These are phyloP conservation scores for Prosapia bicincta DNA, from an alignment of 2,888 invertebrate species.

Conservation along the genomic window DNA sequence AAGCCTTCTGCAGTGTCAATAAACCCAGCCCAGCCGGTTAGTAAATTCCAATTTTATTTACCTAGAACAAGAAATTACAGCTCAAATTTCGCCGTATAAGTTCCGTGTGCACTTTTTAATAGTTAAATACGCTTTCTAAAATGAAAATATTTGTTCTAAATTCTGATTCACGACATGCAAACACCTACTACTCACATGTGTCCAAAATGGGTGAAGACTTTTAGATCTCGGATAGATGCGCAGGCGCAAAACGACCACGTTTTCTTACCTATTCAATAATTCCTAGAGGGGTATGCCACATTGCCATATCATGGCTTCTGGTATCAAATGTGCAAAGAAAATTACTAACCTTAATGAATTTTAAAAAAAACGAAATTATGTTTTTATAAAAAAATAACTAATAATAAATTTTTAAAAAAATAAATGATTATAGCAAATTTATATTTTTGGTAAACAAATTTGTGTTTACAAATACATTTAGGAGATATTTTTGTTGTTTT, in stretches of 20 bases:
- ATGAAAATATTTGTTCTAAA: neutral
- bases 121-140: neutral
- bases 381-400: no score
- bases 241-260: conserved; percentile 33
- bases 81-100: neutral
- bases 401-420: no score
- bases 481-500: no score
- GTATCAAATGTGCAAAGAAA: no score
- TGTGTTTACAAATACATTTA: no score
- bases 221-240: conserved; percentile 28
- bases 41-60: neutral
- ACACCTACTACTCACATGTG: conserved; percentile 74
- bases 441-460: no score
- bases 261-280: conserved; percentile 26
- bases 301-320: neutral
- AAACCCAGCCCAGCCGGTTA: conserved; percentile 33
- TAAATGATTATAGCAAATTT: no score
- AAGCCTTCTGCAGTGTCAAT: conserved; percentile 35
- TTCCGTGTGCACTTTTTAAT: neutral
- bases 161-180: neutral
- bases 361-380: no score
- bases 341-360: no score
- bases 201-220: conserved; percentile 65
- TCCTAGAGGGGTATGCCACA: conserved; percentile 22
- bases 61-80: neutral